A percentile compares a stretch with the other conserved stretches of the same genome.
Evolutionary conservation across 92 coral and sea anemone genomes (phyloP).

Genomic region (Bergia puertoricense): DNA sequence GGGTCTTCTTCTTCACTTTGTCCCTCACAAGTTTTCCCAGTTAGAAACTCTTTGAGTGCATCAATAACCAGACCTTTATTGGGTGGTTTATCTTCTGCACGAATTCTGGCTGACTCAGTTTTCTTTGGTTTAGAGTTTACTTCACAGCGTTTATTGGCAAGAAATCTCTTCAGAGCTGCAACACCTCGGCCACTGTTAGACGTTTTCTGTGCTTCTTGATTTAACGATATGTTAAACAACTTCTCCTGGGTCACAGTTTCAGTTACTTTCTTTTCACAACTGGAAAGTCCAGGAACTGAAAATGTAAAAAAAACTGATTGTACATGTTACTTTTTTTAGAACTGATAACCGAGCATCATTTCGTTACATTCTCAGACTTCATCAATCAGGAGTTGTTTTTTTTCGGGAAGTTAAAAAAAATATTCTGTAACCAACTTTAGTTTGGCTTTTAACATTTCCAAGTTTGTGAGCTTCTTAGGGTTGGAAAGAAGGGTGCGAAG

Average conservation of each 20-base stretch:
- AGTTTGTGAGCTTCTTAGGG: no score
- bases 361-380: no score
- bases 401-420: no score
- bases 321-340: no score
- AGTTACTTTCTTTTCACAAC: not conserved
- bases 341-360: no score
- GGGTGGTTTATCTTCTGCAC: not conserved
- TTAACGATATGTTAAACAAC: not conserved
- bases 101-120: not conserved
- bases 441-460: no score
- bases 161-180: conserved; percentile 18
- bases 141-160: conserved; percentile 19
- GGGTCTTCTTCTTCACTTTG: not conserved
- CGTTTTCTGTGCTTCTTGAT: not conserved
- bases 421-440: no score
- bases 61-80: conserved; percentile 7
- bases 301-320: not conserved
- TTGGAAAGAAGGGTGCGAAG: no score
- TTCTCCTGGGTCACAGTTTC: not conserved
- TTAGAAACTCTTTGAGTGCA: conserved; percentile 23
- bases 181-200: conserved; percentile 15
- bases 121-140: not conserved
- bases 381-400: no score
- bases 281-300: not conserved
- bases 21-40: not conserved